Base-by-base conservation (phyloP, 1,140 invertebrate species). In the Pygmarrhopalites habei region DNA sequence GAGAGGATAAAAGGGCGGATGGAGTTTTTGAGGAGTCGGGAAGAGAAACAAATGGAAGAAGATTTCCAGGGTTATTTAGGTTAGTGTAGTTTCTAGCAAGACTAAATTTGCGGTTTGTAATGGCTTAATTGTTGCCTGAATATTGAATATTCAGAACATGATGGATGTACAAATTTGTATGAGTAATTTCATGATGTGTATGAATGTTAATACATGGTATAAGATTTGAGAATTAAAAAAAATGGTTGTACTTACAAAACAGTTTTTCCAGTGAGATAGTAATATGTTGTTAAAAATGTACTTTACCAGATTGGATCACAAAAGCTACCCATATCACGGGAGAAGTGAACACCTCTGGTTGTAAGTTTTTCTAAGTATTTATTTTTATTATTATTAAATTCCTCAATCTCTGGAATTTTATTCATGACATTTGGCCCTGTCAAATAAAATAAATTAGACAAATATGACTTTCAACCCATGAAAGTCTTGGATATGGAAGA, bases 31-130 rank as follows among this genome's bases (percentile, higher is more conserved):
- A 99, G 99, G 75, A 79, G 98, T 62, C 79, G 96, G 60, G 95
- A 99, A 75, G 98, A 98, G 74, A 93, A 99, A 76, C 94, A 98
- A 76, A 85, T 99, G 62, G 97, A 99, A 75, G 96, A 99, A 75
- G 96, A 99, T 78, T 77, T 99, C 10, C 82, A 90, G 62, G 97
- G 96, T 25, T 99, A 99, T 77, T 79, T 99, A 35, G 95, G 99
- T 75, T 99, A 96, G 97, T 99, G 99, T 72, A 98, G 94, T n/a
- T 94, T 98, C 76, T 96, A 93, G 7, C 95, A 98, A 79, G 93
- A 98, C 74, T n/a, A n/a, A n/a, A n/a, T n/a, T n/a, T n/a, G n/a
- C n/a, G n/a, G n/a, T n/a, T n/a, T n/a, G n/a, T n/a, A n/a, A n/a
- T n/a, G n/a, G n/a, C n/a, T n/a, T n/a, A n/a, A n/a, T n/a, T n/a